Percentiles rank a stretch among this genome's conserved stretches.
These are phyloP conservation scores for Pandion haliaetus DNA, from an alignment of 2,113 vertebrate genomes.

Conservation along the genomic window DNA sequence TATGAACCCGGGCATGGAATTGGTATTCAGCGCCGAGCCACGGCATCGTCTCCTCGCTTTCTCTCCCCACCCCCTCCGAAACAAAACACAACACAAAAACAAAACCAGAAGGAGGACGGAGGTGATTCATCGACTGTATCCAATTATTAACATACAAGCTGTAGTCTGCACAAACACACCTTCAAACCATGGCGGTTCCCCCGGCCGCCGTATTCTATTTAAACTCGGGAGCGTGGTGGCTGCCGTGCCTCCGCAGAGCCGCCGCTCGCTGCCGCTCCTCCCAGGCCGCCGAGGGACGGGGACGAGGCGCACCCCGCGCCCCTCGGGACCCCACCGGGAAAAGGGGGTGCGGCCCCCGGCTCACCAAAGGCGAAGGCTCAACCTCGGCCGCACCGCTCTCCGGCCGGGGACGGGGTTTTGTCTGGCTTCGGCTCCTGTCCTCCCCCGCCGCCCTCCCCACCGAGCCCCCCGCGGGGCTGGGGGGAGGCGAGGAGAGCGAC, in stretches of 20 bases:
- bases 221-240: constrained; percentile 58
- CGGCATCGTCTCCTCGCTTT: constrained; percentile 25
- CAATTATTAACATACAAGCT: constrained; percentile 78
- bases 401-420: neutral
- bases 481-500: no score
- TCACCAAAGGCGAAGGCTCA: neutral
- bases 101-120: constrained; percentile 60
- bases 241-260: constrained; percentile 41
- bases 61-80: constrained; percentile 41
- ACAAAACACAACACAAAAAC: constrained; percentile 58
- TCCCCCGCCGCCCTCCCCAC: neutral
- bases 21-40: constrained; percentile 44
- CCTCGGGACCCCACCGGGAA: neutral
- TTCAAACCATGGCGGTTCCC: constrained; percentile 72
- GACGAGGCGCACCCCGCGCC: neutral
- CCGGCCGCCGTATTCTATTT: constrained; percentile 60
- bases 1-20: constrained; percentile 17
- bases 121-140: constrained; percentile 71
- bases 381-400: neutral
- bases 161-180: constrained; percentile 75
- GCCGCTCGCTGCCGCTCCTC: constrained; percentile 47
- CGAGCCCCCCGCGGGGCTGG: neutral
- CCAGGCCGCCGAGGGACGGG: constrained; percentile 40
- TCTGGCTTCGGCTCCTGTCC: neutral
- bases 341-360: neutral